Base-by-base conservation (phyloP, 2,888 invertebrate species). In the Pristionchus entomophagus region DNA sequence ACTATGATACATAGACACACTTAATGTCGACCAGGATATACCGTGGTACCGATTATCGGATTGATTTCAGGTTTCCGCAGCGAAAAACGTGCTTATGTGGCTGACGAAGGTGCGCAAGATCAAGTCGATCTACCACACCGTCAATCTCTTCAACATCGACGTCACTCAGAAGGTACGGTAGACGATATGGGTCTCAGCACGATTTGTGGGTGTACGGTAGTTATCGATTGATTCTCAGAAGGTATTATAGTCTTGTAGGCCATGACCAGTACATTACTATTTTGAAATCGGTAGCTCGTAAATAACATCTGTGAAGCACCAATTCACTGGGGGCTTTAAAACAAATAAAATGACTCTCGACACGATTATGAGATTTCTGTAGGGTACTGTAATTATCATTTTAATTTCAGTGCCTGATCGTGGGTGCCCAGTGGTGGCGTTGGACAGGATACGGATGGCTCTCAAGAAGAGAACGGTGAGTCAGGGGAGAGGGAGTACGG, bases 1-100 rank as follows among this genome's bases (percentile, higher is more conserved):
- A n/a, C n/a, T n/a, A n/a, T n/a, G n/a, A n/a, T n/a, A n/a, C n/a
- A n/a, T n/a, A n/a, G n/a, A n/a, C n/a, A n/a, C n/a, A n/a, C n/a
- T n/a, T n/a, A n/a, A n/a, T n/a, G n/a, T n/a, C n/a, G n/a, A n/a
- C n/a, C n/a, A n/a, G n/a, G n/a, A n/a, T n/a, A n/a, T n/a, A n/a
- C n/a, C n/a, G n/a, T n/a, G n/a, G n/a, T n/a, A n/a, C n/a, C n/a
- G n/a, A n/a, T n/a, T n/a, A n/a, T n/a, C n/a, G n/a, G n/a, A n/a
- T n/a, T n/a, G n/a, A n/a, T n/a, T 32, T 14, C 32, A 88, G 88
- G 97, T 99, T 0, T 98, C 99, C 0, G 99, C 99, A 0, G 98
- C 99, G 0, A 98, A 99, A 94, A 98, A 98, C 95, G 97, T 99
- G 87, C 97, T 97, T 94, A 97, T 97, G 94, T 99, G 99, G 99